Conservation (phyloP, 1,140 invertebrate genomes). For the Dryas iulia region DNA sequence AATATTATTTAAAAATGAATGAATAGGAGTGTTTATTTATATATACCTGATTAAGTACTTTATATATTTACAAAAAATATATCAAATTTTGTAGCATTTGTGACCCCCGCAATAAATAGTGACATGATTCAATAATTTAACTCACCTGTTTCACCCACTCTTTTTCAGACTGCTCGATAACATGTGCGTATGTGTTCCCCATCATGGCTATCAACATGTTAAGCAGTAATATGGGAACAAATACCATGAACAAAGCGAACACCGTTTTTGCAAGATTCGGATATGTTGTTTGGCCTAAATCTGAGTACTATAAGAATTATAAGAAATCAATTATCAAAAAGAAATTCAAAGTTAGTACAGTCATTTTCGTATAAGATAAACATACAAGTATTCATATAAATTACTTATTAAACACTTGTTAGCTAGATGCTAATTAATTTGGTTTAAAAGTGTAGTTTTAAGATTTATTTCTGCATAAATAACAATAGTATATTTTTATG, state of each 20-base stretch:
- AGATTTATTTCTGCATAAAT: no score
- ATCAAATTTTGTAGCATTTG: no score
- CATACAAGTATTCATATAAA: no score
- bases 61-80: no score
- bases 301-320: conserved; percentile 88
- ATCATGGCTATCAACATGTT: conserved; percentile 99
- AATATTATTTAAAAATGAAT: no score
- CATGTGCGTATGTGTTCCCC: conserved; percentile 98
- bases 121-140: neutral
- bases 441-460: no score
- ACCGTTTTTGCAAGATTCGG: conserved; percentile 95
- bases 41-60: no score
- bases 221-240: conserved; percentile 96
- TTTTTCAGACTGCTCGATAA: conserved; percentile 98
- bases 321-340: neutral
- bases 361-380: no score
- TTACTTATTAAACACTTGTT: no score
- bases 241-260: conserved; percentile 98
- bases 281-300: conserved; percentile 93
- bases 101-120: neutral
- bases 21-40: no score
- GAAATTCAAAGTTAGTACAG: no score
- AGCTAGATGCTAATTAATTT: no score
- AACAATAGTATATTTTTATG: neutral
- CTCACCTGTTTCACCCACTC: conserved; percentile 98